Base-by-base conservation (phyloP, 2,113 vertebrate species). In the Alexandromys fortis region DNA sequence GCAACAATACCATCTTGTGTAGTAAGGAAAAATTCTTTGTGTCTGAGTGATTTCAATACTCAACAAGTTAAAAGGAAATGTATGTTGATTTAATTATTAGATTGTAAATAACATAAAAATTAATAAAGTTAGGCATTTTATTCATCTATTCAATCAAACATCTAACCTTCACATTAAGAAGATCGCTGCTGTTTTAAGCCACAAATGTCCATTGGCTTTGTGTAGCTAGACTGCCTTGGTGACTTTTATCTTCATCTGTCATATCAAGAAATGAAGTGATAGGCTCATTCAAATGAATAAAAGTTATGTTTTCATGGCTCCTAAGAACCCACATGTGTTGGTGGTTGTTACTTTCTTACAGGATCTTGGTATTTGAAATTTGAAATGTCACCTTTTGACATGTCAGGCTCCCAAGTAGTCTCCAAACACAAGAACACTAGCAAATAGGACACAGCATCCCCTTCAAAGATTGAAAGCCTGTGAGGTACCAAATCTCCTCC, bases 51-150 rank as follows among this genome's bases (percentile, higher is more conserved):
- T 75, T 42, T 89, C 92, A 55, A 63, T 78, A 96, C 96, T 97
- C 98, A 98, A 98, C 97, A 98, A 98, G 94, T 98, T 96, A 92
- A 97, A 97, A 95, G 92, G 73, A 68, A 96, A 97, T 19, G 87
- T 58, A 83, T 97, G 79, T 96, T 70, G 91, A 91, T 90, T 93
- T 30, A 95, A 70, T 86, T 97, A 42, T 94, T 96, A 94, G n/a
- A 97, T 12, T 93, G 81, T 67, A 96, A 79, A 76, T 92, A 96
- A 65, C 72, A 45, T 86, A 95, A 94, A 97, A 94, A 96, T 95
- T 96, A 92, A 94, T 90, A 92, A 95, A n/a, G 52, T 75, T 79
- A 45, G 58, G 19, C 90, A 47, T 58, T 86, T 90, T 94, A 97
- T 75, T 92, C n/a, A 96, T 91, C n/a, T 96, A 67, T 72, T 95